Base-by-base conservation (phyloP, 1,140 invertebrate species). In the Caenorhabditis brenneri region DNA sequence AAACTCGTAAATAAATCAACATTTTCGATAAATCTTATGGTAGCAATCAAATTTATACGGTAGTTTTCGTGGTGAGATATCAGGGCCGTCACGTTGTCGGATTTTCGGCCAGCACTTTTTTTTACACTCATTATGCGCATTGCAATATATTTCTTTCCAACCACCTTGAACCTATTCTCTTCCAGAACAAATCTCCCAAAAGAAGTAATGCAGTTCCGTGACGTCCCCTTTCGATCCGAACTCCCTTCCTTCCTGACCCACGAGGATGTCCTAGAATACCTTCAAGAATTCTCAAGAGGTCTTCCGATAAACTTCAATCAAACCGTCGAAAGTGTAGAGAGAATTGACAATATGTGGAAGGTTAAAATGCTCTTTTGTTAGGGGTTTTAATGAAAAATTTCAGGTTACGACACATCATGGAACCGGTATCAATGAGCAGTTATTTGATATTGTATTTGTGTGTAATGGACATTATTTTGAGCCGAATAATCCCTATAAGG, bases 161-260 rank as follows among this genome's bases (percentile, higher is more conserved):
- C n/a, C n/a, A n/a, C n/a, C n/a, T n/a, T n/a, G n/a, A n/a, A n/a
- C n/a, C n/a, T n/a, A 2, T 33, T 51, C 36, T n/a, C n/a, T n/a
- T n/a, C n/a, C 55, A 96, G 95, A 87, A 96, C 95, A 0, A 96
- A 96, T 92, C 91, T 96, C 16, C 95, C 95, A 1, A 96, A 96
- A 90, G 95, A 96, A 92, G 93, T 95, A 5, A 96, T 97, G 95
- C 94, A 94, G 3, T 96, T 94, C 91, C 94, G 95, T 4, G 95
- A 95, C 90, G 94, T 93, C 92, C 94, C 94, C 2, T 94, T 95
- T 85, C 93, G 93, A 1, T 92, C 93, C 49, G 93, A 88, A 33
- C 80, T 87, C 90, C 95, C 1, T 97, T 96, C 90, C 91, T 97
- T 1, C 92, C 93, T 7, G 94, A 95, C 27, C 92, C 93, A 55